These are phyloP conservation scores for Acrocera orbiculus DNA, from an alignment of 2,888 invertebrate genomes.

Conservation along the genomic window DNA sequence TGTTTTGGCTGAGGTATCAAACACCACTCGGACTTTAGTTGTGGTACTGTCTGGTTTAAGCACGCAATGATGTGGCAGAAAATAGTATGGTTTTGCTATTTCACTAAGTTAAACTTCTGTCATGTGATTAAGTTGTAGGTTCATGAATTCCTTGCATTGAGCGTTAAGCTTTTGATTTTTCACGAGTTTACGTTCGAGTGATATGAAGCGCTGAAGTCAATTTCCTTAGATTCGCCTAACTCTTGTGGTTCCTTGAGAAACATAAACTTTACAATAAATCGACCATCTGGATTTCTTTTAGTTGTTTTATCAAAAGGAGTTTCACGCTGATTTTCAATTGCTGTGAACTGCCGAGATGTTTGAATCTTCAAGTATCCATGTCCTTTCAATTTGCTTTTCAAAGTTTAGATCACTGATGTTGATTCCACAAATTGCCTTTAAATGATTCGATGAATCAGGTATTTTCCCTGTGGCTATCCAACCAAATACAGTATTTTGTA, in stretches of 20 bases:
- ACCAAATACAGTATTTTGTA: conserved; percentile 1
- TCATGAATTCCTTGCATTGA: too few relatives aligned
- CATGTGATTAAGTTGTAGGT: conserved; percentile 1
- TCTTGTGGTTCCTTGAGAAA: too few relatives aligned
- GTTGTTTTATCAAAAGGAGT: too few relatives aligned
- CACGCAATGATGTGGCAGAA: background rate
- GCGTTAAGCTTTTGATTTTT: too few relatives aligned
- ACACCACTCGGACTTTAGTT: background rate
- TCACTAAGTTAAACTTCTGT: background rate
- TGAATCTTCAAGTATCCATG: too few relatives aligned
- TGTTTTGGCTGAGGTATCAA: too few relatives aligned
- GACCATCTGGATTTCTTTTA: background rate
- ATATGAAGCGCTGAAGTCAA: too few relatives aligned
- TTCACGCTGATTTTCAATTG: background rate
- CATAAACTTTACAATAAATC: background rate
- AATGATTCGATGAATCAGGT: background rate
- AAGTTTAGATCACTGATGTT: background rate
- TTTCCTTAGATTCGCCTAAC: too few relatives aligned
- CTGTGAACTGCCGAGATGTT: background rate
- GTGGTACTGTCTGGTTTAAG: background rate
- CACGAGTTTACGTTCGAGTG: too few relatives aligned
- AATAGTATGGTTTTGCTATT: background rate
- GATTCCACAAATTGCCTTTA: background rate
- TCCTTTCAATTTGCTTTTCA: too few relatives aligned
- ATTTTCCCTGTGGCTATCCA: background rate